phyloP scores from a whole-genome alignment of 2,113 vertebrate species.

The Heterochromis multidens region DNA sequence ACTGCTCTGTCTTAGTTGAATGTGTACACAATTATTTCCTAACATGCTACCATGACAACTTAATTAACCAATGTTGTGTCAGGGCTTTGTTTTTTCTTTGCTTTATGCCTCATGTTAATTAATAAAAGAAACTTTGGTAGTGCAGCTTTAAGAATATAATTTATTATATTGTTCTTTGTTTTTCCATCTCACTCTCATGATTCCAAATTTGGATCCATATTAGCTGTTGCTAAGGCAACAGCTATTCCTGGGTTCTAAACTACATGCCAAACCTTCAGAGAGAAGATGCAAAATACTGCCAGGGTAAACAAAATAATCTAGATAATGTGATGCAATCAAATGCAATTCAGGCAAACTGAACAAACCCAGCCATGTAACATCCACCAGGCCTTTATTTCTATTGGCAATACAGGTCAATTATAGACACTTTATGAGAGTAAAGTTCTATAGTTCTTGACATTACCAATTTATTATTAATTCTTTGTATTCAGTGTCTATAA shows the following conservation, averaged over 20 bases:
- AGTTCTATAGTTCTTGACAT: conserved; percentile 46
- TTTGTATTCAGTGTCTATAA: conserved; percentile 33
- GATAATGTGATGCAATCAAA: conserved; percentile 67
- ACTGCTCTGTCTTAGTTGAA: not conserved
- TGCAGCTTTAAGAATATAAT: conserved; percentile 17
- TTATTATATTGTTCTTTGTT: conserved; percentile 43
- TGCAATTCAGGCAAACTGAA: conserved; percentile 51
- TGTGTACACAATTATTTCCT: not conserved
- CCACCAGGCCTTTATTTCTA: not conserved
- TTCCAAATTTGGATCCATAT: conserved; percentile 58
- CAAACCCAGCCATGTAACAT: not conserved
- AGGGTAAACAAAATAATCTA: conserved; percentile 63
- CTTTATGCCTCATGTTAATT: not conserved
- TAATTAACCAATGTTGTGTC: not conserved
- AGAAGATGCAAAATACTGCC: conserved; percentile 49
- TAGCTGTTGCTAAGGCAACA: conserved; percentile 61
- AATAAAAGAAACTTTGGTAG: not conserved
- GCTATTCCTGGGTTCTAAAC: conserved; percentile 58
- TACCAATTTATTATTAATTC: conserved; percentile 60
- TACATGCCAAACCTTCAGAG: conserved; percentile 50
- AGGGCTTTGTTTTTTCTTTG: not conserved
- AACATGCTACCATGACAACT: not conserved
- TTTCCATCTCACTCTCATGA: conserved; percentile 33
- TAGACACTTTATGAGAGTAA: conserved; percentile 11
- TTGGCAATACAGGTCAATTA: conserved; percentile 42